Evolutionary conservation across 2,797 vertebrate species (phyloP).

Genomic region (Halcyon badia): DNA sequence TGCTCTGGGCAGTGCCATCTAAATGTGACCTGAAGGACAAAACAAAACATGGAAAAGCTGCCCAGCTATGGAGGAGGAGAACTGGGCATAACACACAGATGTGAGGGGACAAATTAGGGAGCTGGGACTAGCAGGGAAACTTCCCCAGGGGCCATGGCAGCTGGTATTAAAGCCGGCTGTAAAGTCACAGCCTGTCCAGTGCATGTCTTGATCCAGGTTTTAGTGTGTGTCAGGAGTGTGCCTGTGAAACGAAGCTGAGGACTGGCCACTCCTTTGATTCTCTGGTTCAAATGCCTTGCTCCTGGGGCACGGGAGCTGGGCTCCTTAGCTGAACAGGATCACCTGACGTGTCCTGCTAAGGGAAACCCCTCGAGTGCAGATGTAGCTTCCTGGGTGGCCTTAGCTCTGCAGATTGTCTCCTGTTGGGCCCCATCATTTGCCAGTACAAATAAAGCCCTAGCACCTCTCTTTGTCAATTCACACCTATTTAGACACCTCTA

Average conservation of each 20-base stretch:
- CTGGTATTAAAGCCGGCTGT: not conserved
- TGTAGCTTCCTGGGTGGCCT: not conserved
- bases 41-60: not conserved
- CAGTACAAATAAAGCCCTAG: not conserved
- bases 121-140: not conserved
- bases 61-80: not conserved
- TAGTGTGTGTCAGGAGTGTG: not conserved
- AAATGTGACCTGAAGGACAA: not conserved
- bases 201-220: not conserved
- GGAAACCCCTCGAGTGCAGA: not conserved
- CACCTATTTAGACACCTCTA: not conserved
- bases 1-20: not conserved
- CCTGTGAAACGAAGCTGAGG: not conserved
- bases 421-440: not conserved
- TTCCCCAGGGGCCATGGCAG: not conserved
- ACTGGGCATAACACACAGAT: fast-evolving
- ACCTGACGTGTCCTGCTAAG: not conserved
- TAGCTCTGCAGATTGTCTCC: not conserved
- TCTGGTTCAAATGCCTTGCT: not conserved
- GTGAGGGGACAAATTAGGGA: not conserved
- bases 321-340: not conserved
- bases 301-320: not conserved
- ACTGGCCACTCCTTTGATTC: not conserved
- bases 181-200: not conserved
- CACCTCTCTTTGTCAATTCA: not conserved